A percentile compares a stretch with the other conserved stretches of the same genome.
Evolutionary conservation across 2,113 vertebrate genomes (phyloP).

Genomic region (Pseudonaja textilis): DNA sequence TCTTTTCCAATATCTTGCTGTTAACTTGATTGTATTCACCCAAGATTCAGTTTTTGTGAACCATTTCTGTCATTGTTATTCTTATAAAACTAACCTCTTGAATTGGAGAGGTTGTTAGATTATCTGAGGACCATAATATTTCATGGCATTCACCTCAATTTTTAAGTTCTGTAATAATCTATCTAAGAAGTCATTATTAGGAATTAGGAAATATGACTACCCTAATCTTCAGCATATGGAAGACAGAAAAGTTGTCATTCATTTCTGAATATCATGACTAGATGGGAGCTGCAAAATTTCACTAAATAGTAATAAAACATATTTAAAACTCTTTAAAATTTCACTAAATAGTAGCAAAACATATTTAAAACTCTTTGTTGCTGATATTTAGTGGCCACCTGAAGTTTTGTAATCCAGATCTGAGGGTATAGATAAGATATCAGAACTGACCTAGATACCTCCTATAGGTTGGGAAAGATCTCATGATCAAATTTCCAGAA

Average conservation of each 20-base stretch:
- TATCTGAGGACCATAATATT: background rate
- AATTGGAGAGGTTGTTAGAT: background rate
- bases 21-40: background rate
- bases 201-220: background rate
- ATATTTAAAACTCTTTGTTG: background rate
- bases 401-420: background rate
- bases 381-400: background rate
- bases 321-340: background rate
- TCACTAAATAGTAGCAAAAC: background rate
- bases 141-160: background rate
- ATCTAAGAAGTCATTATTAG: background rate
- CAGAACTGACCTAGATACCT: background rate
- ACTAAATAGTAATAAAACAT: background rate
- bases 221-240: background rate
- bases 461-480: background rate
- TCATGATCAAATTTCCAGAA: background rate
- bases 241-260: background rate
- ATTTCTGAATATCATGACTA: background rate
- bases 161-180: background rate
- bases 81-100: background rate
- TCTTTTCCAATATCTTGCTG: background rate
- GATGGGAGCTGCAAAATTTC: background rate
- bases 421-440: background rate
- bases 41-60: background rate
- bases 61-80: background rate